Base-by-base conservation (phyloP, 2,888 invertebrate species). In the Malachius bipustulatus region DNA sequence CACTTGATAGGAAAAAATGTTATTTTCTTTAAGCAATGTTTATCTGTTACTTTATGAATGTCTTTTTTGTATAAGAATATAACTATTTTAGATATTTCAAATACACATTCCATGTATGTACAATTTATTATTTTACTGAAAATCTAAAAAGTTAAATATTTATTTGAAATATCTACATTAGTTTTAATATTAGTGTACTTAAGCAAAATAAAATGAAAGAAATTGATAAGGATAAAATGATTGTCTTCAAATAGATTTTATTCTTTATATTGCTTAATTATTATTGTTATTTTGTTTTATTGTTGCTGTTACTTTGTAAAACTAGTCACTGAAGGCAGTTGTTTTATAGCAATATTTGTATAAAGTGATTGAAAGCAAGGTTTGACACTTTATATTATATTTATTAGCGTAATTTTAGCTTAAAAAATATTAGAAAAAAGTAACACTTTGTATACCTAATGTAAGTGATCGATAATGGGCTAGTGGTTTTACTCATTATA, bases 281-380 rank as follows among this genome's bases (percentile, higher is more conserved):
- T 6, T 9, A 9, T 11, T 31, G 14, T 31, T 31, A 37, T 42
- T 48, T 48, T 43, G 49, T 50, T 50, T 44, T 48, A 48, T 50
- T 50, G 48, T 42, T 45, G 46, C 46, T 47, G 50, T 50, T 51
- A 50, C 47, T 50, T 48, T 50, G 43, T 45, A 41, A 37, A 44
- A 41, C 40, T 40, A 43, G 47, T 51, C 54, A 50, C 53, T 50
- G 51, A 52, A 50, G 54, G 56, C 54, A 54, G 51, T 49, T 50
- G 50, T 51, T 55, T 51, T 50, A 33, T 32, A 38, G 36, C 38
- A 43, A 47, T 47, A 51, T 55, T 54, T 57, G 55, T 56, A 56
- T 52, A 55, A 56, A 52, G 52, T 40, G 44, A 47, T 46, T 43
- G 47, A 47, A 43, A 45, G 44, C 42, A 44, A 46, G 42, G 35